Percentiles rank a stretch among this genome's conserved stretches.
These are phyloP conservation scores for Antheraea assamensis DNA, from an alignment of 2,888 invertebrate species.

Conservation along the genomic window DNA sequence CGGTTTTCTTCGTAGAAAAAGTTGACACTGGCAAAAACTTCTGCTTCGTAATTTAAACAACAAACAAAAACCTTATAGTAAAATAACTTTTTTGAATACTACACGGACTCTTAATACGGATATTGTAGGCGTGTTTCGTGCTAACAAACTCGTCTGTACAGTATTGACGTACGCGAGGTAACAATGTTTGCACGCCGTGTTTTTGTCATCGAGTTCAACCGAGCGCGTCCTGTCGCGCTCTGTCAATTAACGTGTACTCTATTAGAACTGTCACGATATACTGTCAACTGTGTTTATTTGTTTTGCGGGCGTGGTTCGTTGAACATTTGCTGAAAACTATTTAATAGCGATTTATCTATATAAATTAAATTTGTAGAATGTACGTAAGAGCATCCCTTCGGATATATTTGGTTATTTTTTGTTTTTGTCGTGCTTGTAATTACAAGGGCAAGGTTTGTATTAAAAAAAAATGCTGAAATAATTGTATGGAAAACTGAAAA, in stretches of 20 bases:
- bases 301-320: conserved; percentile 6
- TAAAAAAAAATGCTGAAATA: too few relatives aligned
- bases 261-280: conserved; percentile 36
- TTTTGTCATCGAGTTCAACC: conserved; percentile 28
- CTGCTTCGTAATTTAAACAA: too few relatives aligned
- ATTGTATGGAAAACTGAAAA: too few relatives aligned
- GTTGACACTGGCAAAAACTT: too few relatives aligned
- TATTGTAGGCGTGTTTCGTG: conserved; percentile 8
- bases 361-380: too few relatives aligned
- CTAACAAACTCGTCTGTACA: conserved; percentile 9
- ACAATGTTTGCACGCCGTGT: conserved; percentile 21
- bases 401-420: too few relatives aligned
- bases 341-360: not conserved
- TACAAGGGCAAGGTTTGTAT: too few relatives aligned
- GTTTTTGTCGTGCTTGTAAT: too few relatives aligned
- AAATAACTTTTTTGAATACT: not conserved
- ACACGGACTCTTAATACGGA: not conserved
- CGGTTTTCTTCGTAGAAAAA: too few relatives aligned
- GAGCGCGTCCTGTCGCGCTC: conserved; percentile 33
- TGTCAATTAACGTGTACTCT: conserved; percentile 39
- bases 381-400: too few relatives aligned
- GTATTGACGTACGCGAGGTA: conserved; percentile 18
- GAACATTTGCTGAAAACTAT: conserved; percentile 3
- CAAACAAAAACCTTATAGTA: not conserved
- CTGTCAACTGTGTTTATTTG: conserved; percentile 22